These are phyloP conservation scores for Triplophysa siluroides DNA, from an alignment of 2,113 vertebrate genomes.

Conservation along the genomic window DNA sequence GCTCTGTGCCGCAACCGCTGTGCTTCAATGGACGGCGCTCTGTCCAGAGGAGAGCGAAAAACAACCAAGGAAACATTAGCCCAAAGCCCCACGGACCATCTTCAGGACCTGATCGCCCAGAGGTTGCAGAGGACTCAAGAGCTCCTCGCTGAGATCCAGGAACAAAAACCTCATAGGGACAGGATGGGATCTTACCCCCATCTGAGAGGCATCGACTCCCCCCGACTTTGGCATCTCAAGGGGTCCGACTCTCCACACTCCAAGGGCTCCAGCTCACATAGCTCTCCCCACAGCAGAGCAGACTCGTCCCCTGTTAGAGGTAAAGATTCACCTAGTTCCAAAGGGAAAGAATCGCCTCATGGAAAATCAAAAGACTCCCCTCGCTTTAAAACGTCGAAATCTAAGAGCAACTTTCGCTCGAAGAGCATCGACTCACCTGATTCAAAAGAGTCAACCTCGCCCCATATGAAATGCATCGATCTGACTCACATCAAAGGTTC, in stretches of 20 bases:
- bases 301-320: conserved; percentile 59
- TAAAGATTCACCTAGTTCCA: conserved; percentile 67
- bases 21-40: conserved; percentile 90
- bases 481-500: conserved; percentile 50
- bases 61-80: conserved; percentile 52
- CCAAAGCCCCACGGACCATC: conserved; percentile 76
- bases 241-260: conserved; percentile 40
- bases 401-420: conserved; percentile 44
- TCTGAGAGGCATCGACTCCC: conserved; percentile 43
- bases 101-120: conserved; percentile 90
- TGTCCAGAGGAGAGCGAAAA: conserved; percentile 74
- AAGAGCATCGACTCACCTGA: conserved; percentile 48
- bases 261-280: conserved; percentile 69
- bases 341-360: conserved; percentile 68
- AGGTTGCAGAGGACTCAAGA: conserved; percentile 95
- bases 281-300: conserved; percentile 54
- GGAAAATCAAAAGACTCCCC: conserved; percentile 66
- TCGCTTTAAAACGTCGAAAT: conserved; percentile 47
- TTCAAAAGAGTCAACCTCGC: conserved; percentile 43
- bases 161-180: conserved; percentile 59
- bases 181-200: conserved; percentile 39
- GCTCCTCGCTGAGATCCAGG: conserved; percentile 88
- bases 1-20: conserved; percentile 83
- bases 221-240: conserved; percentile 40
- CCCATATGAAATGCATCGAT: conserved; percentile 45